phyloP scores from a whole-genome alignment of 1,140 invertebrate genomes.

The Macrostomum lignano region DNA sequence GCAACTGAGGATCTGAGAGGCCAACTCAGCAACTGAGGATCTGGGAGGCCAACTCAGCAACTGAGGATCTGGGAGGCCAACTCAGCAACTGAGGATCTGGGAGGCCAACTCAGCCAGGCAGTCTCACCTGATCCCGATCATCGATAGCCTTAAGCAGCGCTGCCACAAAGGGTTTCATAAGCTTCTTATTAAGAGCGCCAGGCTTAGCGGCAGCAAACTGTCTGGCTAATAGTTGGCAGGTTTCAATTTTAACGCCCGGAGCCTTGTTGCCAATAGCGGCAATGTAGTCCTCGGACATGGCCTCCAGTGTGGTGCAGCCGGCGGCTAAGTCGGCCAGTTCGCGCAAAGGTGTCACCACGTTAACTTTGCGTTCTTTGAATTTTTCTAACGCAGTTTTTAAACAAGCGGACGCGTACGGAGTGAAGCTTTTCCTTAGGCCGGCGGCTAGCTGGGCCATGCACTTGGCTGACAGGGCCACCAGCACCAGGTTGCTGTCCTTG shows the following conservation, averaged over 20 bases:
- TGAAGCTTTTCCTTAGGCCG: conserved; percentile 60
- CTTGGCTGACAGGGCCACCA: conserved; percentile 57
- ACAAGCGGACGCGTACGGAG: conserved; percentile 42
- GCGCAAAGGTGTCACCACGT: conserved; percentile 49
- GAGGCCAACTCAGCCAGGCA: no score
- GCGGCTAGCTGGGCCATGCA: conserved; percentile 49
- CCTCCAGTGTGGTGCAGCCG: conserved; percentile 55
- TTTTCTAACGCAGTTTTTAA: conserved; percentile 58
- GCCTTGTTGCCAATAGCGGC: conserved; percentile 72
- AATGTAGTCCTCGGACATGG: conserved; percentile 53
- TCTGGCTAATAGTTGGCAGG: conserved; percentile 52
- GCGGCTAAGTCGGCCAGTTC: conserved; percentile 64
- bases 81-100: no score
- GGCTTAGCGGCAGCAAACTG: conserved; percentile 50
- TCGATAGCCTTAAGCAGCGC: no score
- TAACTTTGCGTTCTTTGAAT: conserved; percentile 85
- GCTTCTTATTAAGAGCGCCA: conserved; percentile 55
- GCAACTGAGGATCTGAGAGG: no score
- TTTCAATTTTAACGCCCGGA: conserved; percentile 68
- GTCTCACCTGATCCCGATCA: no score
- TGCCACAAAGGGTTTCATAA: no score
- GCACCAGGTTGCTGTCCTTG: conserved; percentile 78
- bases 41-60: no score
- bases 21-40: no score
- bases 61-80: no score